These are phyloP conservation scores for Ceratotherium simum DNA, from an alignment of 2,113 vertebrate species.

Conservation along the genomic window DNA sequence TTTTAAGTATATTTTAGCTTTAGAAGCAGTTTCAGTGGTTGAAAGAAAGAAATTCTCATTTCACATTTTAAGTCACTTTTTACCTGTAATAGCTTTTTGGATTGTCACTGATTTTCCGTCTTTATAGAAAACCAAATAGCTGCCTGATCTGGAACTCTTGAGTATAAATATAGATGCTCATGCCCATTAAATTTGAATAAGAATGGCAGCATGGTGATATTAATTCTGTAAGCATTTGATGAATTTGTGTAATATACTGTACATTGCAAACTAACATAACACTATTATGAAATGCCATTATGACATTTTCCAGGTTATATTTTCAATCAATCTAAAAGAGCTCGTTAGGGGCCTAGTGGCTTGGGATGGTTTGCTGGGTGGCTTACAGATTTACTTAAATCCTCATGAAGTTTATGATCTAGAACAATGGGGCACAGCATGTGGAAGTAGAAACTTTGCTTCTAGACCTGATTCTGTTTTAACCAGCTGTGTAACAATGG, in stretches of 20 bases:
- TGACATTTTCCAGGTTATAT: slow-evolving; percentile 75
- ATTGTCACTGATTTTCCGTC: slow-evolving; percentile 68
- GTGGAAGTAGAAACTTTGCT: neutral
- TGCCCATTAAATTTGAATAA: slow-evolving; percentile 79
- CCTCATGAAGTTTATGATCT: slow-evolving; percentile 55
- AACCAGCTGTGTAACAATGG: neutral
- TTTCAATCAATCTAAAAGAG: slow-evolving; percentile 72
- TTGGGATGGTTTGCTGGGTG: slow-evolving; percentile 49
- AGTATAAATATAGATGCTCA: slow-evolving; percentile 69
- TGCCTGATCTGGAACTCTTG: slow-evolving; percentile 64
- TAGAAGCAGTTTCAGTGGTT: slow-evolving; percentile 35
- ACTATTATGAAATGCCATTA: slow-evolving; percentile 79
- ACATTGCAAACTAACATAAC: slow-evolving; percentile 66
- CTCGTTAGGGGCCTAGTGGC: slow-evolving; percentile 57
- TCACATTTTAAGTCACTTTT: slow-evolving; percentile 69
- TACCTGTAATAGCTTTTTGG: slow-evolving; percentile 55
- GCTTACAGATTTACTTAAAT: slow-evolving; percentile 55
- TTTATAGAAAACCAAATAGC: slow-evolving; percentile 69
- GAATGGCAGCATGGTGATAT: slow-evolving; percentile 68
- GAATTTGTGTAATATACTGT: slow-evolving; percentile 72
- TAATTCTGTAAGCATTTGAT: slow-evolving; percentile 75
- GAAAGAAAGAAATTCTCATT: slow-evolving; percentile 61
- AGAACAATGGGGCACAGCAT: neutral
- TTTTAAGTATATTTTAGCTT: slow-evolving; percentile 52
- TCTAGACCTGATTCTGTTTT: neutral